A percentile compares a stretch with the other conserved stretches of the same genome.
Evolutionary conservation across 2,888 invertebrate species (phyloP).

Genomic region (Caenorhabditis sp.): DNA sequence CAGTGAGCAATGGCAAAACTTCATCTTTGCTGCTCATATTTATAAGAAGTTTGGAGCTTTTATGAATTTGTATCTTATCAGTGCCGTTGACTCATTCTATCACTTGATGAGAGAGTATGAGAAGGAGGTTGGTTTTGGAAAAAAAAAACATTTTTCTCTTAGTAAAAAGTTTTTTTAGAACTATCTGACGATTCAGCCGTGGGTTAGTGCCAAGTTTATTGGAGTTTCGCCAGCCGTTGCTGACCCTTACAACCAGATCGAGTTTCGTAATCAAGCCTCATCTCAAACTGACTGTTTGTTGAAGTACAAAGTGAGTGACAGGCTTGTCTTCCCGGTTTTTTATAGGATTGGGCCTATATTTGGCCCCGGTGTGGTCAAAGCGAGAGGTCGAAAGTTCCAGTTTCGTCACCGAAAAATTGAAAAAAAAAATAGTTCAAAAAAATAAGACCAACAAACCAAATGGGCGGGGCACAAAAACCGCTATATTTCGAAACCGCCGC

Average conservation of each 20-base stretch:
- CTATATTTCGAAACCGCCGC: too few species aligned
- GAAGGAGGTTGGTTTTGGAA: constrained; percentile 13
- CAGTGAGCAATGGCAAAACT: constrained; percentile 51
- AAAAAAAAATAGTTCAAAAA: too few species aligned
- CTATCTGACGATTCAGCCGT: constrained; percentile 46
- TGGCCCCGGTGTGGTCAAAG: too few species aligned
- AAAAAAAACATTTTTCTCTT: too few species aligned
- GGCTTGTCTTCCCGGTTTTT: too few species aligned
- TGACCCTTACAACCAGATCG: constrained; percentile 43
- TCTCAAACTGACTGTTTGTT: constrained; percentile 50
- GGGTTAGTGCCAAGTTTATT: constrained; percentile 37
- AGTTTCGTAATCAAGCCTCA: constrained; percentile 51
- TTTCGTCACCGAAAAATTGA: too few species aligned
- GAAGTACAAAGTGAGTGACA: constrained; percentile 39
- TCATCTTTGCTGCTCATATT: constrained; percentile 50
- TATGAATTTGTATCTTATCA: constrained; percentile 48
- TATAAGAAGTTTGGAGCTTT: constrained; percentile 47
- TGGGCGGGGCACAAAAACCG: too few species aligned
- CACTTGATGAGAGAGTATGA: constrained; percentile 47
- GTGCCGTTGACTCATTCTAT: constrained; percentile 46
- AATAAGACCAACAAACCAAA: too few species aligned
- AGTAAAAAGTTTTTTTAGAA: constrained; percentile 40
- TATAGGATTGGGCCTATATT: too few species aligned
- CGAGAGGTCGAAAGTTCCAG: too few species aligned
- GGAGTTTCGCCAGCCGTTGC: constrained; percentile 20